A percentile compares a stretch with the other conserved stretches of the same genome.
These are phyloP conservation scores for Rugalucina vietnamica DNA, from an alignment of 2,888 invertebrate species.

Conservation along the genomic window DNA sequence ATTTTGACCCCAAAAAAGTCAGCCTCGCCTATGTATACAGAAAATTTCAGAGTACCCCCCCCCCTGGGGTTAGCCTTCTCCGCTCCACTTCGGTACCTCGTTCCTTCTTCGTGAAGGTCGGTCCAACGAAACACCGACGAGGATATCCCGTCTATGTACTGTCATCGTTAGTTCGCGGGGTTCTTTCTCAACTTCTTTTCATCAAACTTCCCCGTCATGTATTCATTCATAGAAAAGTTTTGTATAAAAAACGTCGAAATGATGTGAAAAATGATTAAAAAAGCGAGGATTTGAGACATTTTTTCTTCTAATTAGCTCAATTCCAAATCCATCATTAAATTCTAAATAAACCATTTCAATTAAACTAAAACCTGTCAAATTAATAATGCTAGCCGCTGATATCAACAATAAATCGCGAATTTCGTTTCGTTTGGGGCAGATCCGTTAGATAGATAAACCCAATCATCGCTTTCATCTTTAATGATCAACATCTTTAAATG, in stretches of 20 bases:
- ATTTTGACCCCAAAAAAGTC: too few species aligned
- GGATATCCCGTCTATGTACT: too few species aligned
- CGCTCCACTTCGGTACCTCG: too few species aligned
- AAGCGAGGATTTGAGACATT: neutral
- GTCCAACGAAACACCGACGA: too few species aligned
- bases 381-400: neutral
- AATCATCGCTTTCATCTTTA: slow-evolving; percentile 55
- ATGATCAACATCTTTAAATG: slow-evolving; percentile 53
- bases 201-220: neutral
- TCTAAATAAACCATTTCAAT: slow-evolving; percentile 16
- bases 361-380: slow-evolving; percentile 20
- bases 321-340: slow-evolving; percentile 6
- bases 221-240: neutral
- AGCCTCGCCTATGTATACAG: too few species aligned
- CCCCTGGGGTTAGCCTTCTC: too few species aligned
- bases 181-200: too few species aligned
- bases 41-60: too few species aligned
- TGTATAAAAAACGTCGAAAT: neutral
- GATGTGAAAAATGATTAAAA: neutral
- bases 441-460: slow-evolving; percentile 48
- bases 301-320: slow-evolving; percentile 14
- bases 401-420: slow-evolving; percentile 17
- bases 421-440: slow-evolving; percentile 38
- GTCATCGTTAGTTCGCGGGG: too few species aligned
- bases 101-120: too few species aligned